phyloP scores from a whole-genome alignment of 1,140 invertebrate genomes.

The Drosophila micromelanica region DNA sequence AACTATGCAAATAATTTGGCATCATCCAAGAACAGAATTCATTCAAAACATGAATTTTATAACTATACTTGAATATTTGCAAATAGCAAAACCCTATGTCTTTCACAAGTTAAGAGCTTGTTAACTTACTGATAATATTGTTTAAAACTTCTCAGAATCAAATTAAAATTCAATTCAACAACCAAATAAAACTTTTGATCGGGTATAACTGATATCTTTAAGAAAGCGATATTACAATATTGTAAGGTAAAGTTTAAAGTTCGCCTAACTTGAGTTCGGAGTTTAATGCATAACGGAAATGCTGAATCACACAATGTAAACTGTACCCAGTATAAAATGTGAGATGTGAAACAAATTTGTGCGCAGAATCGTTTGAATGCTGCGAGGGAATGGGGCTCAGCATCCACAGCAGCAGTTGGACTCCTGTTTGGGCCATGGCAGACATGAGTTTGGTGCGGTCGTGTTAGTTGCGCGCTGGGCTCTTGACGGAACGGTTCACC shows the following conservation, averaged over 20 bases:
- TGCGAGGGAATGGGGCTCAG: neutral
- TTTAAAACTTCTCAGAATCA: no score
- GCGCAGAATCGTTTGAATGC: slow-evolving; percentile 31
- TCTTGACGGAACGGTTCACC: slow-evolving; percentile 48
- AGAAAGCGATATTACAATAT: neutral
- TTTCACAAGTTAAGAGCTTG: no score
- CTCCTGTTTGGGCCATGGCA: neutral
- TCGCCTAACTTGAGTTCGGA: neutral
- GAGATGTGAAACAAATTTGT: neutral
- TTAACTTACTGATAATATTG: no score
- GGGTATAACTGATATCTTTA: no score
- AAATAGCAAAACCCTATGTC: no score
- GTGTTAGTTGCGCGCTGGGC: slow-evolving; percentile 48
- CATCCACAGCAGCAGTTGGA: slow-evolving; percentile 23
- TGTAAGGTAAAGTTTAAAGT: neutral
- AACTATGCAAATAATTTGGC: no score
- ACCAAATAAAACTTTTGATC: no score
- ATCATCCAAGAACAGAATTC: no score
- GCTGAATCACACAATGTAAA: neutral
- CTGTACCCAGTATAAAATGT: slow-evolving; percentile 37
- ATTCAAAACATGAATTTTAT: no score
- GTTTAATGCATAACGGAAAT: slow-evolving; percentile 33
- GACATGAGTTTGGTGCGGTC: neutral
- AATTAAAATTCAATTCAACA: no score
- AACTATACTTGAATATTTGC: no score